phyloP scores from a whole-genome alignment of 2,888 invertebrate species.

The Mesorhabditis belari region DNA sequence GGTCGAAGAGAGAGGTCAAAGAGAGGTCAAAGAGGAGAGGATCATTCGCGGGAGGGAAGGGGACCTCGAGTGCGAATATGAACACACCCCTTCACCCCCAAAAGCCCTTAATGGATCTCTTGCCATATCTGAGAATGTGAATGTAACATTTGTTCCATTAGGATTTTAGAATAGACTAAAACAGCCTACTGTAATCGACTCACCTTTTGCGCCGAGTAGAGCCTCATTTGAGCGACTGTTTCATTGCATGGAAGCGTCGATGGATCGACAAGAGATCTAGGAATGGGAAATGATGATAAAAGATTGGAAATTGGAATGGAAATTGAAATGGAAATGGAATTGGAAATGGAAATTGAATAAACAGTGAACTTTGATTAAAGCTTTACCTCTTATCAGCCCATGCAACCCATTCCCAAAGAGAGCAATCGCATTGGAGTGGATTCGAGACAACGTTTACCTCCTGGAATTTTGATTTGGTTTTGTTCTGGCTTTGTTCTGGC shows the following conservation, averaged over 20 bases:
- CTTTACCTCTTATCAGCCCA: conserved; percentile 19
- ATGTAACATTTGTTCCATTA: too few relatives aligned
- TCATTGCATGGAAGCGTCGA: background rate
- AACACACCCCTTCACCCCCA: too few relatives aligned
- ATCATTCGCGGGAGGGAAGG: too few relatives aligned
- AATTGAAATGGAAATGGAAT: background rate
- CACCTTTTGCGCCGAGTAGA: background rate
- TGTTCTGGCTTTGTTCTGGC: too few relatives aligned
- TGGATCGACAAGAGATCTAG: background rate
- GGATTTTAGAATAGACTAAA: too few relatives aligned
- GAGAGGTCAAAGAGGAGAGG: too few relatives aligned
- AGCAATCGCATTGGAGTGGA: conserved; percentile 43
- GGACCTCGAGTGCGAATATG: too few relatives aligned
- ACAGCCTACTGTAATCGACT: too few relatives aligned
- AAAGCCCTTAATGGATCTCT: too few relatives aligned
- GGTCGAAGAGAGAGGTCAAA: too few relatives aligned
- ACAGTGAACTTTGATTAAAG: background rate
- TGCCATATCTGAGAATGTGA: too few relatives aligned
- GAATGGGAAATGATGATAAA: background rate
- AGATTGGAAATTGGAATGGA: background rate
- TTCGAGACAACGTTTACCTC: conserved; percentile 44
- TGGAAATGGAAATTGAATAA: background rate
- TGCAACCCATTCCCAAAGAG: conserved; percentile 27
- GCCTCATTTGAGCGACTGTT: background rate
- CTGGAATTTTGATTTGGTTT: too few relatives aligned